Evolutionary conservation across 2,888 invertebrate species (phyloP).

Genomic region (Exocentrus adspersus): DNA sequence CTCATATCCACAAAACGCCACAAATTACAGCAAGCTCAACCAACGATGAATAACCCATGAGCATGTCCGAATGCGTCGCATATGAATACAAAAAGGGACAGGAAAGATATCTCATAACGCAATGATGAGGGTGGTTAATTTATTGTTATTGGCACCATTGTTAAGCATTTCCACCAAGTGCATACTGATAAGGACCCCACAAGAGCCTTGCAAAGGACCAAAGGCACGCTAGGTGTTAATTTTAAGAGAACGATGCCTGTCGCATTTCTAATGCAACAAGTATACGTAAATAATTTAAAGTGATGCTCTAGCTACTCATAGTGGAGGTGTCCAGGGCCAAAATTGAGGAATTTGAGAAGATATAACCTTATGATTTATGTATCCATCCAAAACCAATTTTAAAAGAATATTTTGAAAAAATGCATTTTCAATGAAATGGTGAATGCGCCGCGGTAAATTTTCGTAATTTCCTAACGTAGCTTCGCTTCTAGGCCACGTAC

Average conservation of each 20-base stretch:
- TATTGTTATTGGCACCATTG: constrained; percentile 63
- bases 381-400: too few species aligned
- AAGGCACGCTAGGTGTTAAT: constrained; percentile 30
- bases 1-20: constrained; percentile 60
- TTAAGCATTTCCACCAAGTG: constrained; percentile 59
- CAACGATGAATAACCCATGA: constrained; percentile 60
- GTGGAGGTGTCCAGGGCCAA: background rate
- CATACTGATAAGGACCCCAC: constrained; percentile 62
- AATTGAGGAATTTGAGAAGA: too few species aligned
- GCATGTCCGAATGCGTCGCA: constrained; percentile 54
- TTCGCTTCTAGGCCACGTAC: too few species aligned
- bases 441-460: too few species aligned
- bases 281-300: constrained; percentile 20
- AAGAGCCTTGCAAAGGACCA: constrained; percentile 42
- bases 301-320: constrained; percentile 5
- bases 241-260: constrained; percentile 20
- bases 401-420: too few species aligned
- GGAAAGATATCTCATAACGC: constrained; percentile 57
- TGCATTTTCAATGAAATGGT: too few species aligned
- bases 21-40: constrained; percentile 58
- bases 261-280: constrained; percentile 22
- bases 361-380: too few species aligned
- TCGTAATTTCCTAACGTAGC: too few species aligned
- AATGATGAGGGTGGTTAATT: constrained; percentile 61
- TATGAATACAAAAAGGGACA: constrained; percentile 53